phyloP scores from a whole-genome alignment of 2,113 vertebrate genomes.

The Axis porcinus region DNA sequence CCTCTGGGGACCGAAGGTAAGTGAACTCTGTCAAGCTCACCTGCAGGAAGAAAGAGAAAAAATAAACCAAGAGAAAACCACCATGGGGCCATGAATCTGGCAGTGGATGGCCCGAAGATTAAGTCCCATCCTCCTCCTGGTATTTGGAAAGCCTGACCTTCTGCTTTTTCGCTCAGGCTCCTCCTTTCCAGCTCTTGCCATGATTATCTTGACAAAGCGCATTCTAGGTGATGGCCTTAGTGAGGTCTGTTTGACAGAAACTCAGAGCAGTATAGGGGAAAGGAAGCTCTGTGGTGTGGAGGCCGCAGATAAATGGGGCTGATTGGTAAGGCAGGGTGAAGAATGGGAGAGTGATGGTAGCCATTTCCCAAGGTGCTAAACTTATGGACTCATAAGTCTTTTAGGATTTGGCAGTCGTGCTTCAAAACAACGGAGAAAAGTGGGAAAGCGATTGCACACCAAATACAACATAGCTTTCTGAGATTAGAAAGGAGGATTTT shows the following conservation, averaged over 20 bases:
- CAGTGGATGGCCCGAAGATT: rapidly evolving
- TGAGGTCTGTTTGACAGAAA: conserved; percentile 41
- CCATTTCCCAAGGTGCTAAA: conserved; percentile 61
- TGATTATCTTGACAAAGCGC: conserved; percentile 64
- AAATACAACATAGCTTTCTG: neutral
- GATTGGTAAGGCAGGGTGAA: conserved; percentile 45
- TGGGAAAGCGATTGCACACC: conserved; percentile 52
- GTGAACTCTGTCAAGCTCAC: neutral
- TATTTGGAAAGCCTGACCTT: neutral
- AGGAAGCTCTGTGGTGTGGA: neutral
- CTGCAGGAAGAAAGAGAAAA: neutral
- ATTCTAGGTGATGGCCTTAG: neutral
- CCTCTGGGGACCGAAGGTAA: neutral
- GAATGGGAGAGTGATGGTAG: conserved; percentile 53
- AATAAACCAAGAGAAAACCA: neutral
- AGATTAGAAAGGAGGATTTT: neutral
- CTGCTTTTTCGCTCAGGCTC: neutral
- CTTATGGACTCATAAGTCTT: conserved; percentile 57
- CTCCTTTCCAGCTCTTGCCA: neutral
- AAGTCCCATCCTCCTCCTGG: neutral
- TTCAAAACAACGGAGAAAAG: conserved; percentile 64
- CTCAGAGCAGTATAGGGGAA: conserved; percentile 5
- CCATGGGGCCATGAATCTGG: neutral
- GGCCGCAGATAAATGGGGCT: conserved; percentile 59
- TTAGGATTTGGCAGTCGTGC: neutral